Evolutionary conservation across 1,140 invertebrate genomes (phyloP).

Genomic region (Artemia franciscana): DNA sequence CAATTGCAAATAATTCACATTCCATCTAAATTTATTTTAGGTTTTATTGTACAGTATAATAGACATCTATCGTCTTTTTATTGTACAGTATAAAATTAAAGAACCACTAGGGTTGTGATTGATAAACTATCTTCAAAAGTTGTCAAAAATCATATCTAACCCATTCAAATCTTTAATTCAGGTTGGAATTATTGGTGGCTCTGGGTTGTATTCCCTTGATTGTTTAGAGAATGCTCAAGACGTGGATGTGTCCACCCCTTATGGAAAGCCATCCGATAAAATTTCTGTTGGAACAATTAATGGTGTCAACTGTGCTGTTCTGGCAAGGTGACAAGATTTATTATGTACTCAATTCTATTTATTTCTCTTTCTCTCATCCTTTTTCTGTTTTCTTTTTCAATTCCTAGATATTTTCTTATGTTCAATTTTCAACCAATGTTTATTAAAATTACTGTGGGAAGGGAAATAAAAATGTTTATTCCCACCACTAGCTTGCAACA

Average conservation of each 20-base stretch:
- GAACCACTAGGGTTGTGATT: too few relatives aligned
- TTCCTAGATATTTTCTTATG: background rate
- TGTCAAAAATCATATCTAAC: too few relatives aligned
- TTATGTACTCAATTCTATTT: background rate
- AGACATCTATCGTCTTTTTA: too few relatives aligned
- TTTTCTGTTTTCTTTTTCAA: background rate
- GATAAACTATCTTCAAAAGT: too few relatives aligned
- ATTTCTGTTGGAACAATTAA: slow-evolving; percentile 51
- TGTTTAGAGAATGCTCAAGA: slow-evolving; percentile 44
- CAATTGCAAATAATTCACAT: too few relatives aligned
- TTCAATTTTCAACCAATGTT: background rate
- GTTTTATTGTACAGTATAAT: too few relatives aligned
- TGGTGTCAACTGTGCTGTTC: slow-evolving; percentile 48
- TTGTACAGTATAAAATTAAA: too few relatives aligned
- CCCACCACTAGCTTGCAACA: too few relatives aligned
- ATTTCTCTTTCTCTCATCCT: background rate
- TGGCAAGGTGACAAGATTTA: slow-evolving; percentile 34
- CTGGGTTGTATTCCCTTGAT: slow-evolving; percentile 65
- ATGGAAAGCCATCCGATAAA: slow-evolving; percentile 58
- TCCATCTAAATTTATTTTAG: too few relatives aligned
- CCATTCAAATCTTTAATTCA: too few relatives aligned
- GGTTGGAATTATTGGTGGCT: slow-evolving; percentile 89
- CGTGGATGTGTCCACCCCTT: slow-evolving; percentile 45
- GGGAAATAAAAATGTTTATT: too few relatives aligned
- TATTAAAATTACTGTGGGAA: slow-evolving; percentile 1